Conservation (phyloP, 2,113 vertebrate species). For the Alethe castanea region DNA sequence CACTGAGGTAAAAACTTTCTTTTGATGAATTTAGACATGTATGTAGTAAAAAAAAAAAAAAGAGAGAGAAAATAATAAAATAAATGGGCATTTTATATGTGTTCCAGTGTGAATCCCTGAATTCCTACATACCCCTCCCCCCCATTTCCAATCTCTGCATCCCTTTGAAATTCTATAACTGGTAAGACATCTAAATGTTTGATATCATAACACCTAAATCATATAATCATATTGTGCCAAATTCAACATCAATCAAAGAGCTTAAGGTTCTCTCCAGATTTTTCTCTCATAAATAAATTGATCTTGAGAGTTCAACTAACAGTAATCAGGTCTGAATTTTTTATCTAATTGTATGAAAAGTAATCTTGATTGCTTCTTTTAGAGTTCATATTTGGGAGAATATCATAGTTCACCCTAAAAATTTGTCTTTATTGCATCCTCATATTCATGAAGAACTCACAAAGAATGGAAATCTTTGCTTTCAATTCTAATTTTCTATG, state of each 20-base stretch:
- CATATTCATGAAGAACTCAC: background rate
- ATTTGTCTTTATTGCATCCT: background rate
- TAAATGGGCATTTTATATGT: background rate
- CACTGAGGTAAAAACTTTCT: background rate
- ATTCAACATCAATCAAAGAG: background rate
- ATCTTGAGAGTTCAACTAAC: background rate
- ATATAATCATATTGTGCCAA: background rate
- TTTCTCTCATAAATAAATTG: background rate
- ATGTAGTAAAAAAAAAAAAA: background rate
- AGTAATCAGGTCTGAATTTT: background rate
- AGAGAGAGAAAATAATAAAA: background rate
- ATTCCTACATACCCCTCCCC: background rate
- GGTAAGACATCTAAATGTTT: background rate
- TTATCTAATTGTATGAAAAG: background rate
- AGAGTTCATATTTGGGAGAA: background rate
- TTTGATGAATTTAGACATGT: background rate
- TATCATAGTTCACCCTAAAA: background rate
- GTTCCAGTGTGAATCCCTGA: background rate
- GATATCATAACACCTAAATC: background rate
- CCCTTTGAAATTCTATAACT: background rate
- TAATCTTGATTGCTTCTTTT: background rate
- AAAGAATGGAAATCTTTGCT: background rate
- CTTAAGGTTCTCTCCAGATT: background rate
- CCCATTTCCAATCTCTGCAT: background rate
- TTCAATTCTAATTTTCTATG: background rate